A percentile compares a stretch with the other conserved stretches of the same genome.
phyloP scores from a whole-genome alignment of 2,113 vertebrate species.

The Lampris incognitus region DNA sequence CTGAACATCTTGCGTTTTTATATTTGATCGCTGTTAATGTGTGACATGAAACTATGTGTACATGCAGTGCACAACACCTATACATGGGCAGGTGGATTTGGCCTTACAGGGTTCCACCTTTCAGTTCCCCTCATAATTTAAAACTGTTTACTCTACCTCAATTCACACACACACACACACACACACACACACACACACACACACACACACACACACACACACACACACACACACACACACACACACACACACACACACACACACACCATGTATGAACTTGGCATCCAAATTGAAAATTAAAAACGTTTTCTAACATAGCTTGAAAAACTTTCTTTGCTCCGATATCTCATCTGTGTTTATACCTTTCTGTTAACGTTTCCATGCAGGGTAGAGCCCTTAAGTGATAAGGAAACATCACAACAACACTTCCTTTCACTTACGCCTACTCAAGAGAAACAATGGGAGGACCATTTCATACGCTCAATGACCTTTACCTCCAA shows the following conservation, averaged over 20 bases:
- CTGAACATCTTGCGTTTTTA: too few species aligned
- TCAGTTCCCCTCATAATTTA: too few species aligned
- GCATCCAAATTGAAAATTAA: too few species aligned
- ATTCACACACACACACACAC: not conserved
- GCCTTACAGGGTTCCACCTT: not conserved
- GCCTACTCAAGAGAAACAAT: slow-evolving; percentile 41
- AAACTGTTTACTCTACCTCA: too few species aligned
- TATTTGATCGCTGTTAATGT: too few species aligned
- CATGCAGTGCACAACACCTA: too few species aligned
- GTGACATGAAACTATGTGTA: too few species aligned
- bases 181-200: slow-evolving; percentile 1
- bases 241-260: not conserved
- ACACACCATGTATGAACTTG: not conserved
- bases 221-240: slow-evolving; percentile 3
- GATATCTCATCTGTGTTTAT: too few species aligned
- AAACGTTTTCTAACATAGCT: too few species aligned
- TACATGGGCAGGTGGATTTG: too few species aligned
- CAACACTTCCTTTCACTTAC: slow-evolving; percentile 28
- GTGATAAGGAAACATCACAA: slow-evolving; percentile 44
- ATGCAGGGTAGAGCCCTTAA: not conserved
- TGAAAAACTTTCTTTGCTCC: too few species aligned
- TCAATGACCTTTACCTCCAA: slow-evolving; percentile 34
- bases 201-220: not conserved
- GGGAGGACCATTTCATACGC: slow-evolving; percentile 21
- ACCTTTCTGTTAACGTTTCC: too few species aligned